Evolutionary conservation across 2,797 vertebrate species (phyloP).

Genomic region (Pipistrellus pipistrellus): DNA sequence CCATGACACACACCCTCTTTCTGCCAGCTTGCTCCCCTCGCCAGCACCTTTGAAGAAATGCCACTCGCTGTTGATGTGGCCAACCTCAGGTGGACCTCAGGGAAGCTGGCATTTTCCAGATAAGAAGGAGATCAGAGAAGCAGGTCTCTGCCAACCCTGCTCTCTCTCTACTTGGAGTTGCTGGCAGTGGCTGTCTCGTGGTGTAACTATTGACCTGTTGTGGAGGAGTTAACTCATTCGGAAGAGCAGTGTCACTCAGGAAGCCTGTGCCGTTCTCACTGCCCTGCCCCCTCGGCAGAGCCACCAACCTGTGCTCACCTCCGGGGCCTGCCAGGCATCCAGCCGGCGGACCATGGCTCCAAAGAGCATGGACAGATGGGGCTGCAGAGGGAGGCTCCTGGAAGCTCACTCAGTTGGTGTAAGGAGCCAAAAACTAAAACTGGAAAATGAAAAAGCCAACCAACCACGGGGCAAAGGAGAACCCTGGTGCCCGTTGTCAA

Average conservation of each 20-base stretch:
- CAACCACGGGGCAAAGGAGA: background rate
- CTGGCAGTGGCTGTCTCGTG: background rate
- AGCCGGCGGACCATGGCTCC: conserved; percentile 14
- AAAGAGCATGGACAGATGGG: conserved; percentile 50
- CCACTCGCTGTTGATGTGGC: background rate
- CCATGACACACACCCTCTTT: background rate
- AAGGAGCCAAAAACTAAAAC: conserved; percentile 64
- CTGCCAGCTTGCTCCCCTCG: background rate
- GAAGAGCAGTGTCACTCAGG: conserved; percentile 73
- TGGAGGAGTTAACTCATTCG: conserved; percentile 74
- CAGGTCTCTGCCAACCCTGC: conserved; percentile 28
- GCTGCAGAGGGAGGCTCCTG: conserved; percentile 44
- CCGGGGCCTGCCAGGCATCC: background rate
- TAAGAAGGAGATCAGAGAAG: conserved; percentile 51
- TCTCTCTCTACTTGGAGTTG: conserved; percentile 3
- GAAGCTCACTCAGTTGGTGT: conserved; percentile 13
- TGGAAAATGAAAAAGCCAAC: conserved; percentile 32
- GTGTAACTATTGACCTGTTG: conserved; percentile 70
- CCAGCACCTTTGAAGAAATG: background rate
- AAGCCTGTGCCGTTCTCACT: background rate
- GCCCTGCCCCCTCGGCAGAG: background rate
- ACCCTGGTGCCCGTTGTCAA: background rate
- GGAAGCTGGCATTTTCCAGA: background rate
- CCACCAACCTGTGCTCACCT: background rate
- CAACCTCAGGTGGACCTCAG: background rate